Conservation (phyloP, 1,140 invertebrate genomes). For the Diplogasteroides magnus region DNA sequence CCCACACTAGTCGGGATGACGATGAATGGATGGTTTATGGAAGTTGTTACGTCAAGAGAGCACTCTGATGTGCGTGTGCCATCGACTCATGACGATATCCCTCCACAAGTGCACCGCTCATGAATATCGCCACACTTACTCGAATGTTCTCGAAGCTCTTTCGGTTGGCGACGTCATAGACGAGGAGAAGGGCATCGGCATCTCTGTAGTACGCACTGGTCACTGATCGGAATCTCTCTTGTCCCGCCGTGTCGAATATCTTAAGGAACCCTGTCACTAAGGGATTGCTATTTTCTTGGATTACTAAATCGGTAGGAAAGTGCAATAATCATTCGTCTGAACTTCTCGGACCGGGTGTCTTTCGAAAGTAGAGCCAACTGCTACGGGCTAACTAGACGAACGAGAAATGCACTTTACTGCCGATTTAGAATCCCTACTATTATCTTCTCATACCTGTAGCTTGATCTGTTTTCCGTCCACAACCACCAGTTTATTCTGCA, state of each 20-base stretch:
- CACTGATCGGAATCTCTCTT: constrained; percentile 92
- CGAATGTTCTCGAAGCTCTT: constrained; percentile 76
- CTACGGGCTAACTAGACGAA: too few relatives aligned
- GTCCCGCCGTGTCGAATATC: constrained; percentile 95
- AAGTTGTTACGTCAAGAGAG: background rate
- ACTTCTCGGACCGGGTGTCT: background rate
- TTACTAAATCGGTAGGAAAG: too few relatives aligned
- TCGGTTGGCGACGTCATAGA: constrained; percentile 94
- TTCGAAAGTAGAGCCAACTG: too few relatives aligned
- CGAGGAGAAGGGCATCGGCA: constrained; percentile 90
- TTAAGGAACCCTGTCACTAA: constrained; percentile 47
- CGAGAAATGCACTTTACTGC: too few relatives aligned
- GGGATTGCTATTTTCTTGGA: background rate
- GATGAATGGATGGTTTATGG: background rate
- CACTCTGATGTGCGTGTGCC: background rate
- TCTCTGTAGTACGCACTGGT: constrained; percentile 96
- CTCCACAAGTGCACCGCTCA: background rate
- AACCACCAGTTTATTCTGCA: constrained; percentile 53
- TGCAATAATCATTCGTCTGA: too few relatives aligned
- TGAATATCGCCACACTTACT: constrained; percentile 32
- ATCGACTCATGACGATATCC: background rate
- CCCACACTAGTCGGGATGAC: too few relatives aligned
- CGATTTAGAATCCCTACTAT: too few relatives aligned
- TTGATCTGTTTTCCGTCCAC: constrained; percentile 53
- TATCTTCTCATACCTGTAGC: too few relatives aligned